phyloP scores from a whole-genome alignment of 2,797 vertebrate genomes.

The Enteromius thamalakanensis region DNA sequence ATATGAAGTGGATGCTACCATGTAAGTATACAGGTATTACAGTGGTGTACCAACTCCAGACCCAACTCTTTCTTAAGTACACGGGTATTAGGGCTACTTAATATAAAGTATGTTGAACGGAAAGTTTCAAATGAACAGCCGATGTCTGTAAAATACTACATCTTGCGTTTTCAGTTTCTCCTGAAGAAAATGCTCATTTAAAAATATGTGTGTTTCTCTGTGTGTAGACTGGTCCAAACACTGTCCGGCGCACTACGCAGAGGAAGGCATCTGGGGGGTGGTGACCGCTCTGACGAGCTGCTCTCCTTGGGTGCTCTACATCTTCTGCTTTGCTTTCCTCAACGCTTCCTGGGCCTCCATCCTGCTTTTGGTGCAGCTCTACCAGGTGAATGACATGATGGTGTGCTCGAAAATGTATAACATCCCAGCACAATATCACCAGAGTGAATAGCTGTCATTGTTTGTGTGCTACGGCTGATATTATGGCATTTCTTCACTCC shows the following conservation, averaged over 20 bases:
- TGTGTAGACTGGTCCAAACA: slow-evolving; percentile 85
- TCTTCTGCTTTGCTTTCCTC: slow-evolving; percentile 82
- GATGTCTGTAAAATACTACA: neutral
- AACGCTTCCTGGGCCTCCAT: slow-evolving; percentile 83
- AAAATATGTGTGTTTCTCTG: neutral
- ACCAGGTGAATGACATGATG: slow-evolving; percentile 79
- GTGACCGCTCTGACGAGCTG: slow-evolving; percentile 78
- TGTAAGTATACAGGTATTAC: no score
- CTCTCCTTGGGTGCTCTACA: slow-evolving; percentile 88
- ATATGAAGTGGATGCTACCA: no score
- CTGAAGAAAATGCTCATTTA: neutral
- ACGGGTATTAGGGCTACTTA: no score
- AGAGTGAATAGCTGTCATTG: neutral
- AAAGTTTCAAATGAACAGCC: neutral
- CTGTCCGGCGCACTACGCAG: slow-evolving; percentile 77
- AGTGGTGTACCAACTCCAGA: no score
- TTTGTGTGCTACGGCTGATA: neutral
- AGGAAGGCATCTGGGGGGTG: slow-evolving; percentile 81
- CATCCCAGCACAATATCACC: neutral
- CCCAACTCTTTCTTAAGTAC: no score
- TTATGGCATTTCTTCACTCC: neutral
- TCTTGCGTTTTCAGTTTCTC: neutral
- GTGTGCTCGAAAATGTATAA: neutral
- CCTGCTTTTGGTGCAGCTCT: slow-evolving; percentile 84
- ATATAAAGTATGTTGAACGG: neutral